Evolutionary conservation across 2,113 vertebrate genomes (phyloP).

Genomic region (Phodopus roborovskii): DNA sequence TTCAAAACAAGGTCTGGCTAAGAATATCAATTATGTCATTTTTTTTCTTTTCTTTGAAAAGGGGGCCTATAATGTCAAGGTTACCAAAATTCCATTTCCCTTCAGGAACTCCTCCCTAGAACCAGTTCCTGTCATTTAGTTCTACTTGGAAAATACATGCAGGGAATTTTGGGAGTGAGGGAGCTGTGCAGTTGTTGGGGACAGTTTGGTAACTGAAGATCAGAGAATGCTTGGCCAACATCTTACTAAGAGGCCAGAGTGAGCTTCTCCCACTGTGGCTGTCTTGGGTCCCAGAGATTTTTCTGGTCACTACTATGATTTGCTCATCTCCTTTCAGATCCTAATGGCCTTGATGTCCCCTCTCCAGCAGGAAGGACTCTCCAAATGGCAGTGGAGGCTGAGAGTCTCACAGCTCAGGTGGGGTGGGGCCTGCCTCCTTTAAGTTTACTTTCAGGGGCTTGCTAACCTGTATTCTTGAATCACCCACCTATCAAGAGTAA

Average conservation of each 20-base stretch:
- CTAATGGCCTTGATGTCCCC: neutral
- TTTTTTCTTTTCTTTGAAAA: constrained; percentile 57
- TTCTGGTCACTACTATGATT: constrained; percentile 20
- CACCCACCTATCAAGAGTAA: neutral
- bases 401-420: fast-evolving
- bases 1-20: constrained; percentile 60
- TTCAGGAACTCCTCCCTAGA: constrained; percentile 54
- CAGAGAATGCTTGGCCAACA: neutral
- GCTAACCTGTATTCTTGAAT: neutral
- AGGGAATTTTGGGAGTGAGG: neutral
- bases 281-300: neutral
- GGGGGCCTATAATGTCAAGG: constrained; percentile 56
- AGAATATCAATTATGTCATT: constrained; percentile 48
- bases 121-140: constrained; percentile 63
- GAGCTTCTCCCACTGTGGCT: neutral
- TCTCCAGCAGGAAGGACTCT: constrained; percentile 19
- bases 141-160: constrained; percentile 52
- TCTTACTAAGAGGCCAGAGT: neutral
- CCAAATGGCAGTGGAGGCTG: neutral
- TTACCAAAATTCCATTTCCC: constrained; percentile 50
- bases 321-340: constrained; percentile 62
- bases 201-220: neutral
- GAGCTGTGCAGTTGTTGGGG: neutral
- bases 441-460: neutral
- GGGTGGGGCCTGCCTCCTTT: neutral